phyloP scores from a whole-genome alignment of 2,888 invertebrate species.

The Heliothis peltigera region DNA sequence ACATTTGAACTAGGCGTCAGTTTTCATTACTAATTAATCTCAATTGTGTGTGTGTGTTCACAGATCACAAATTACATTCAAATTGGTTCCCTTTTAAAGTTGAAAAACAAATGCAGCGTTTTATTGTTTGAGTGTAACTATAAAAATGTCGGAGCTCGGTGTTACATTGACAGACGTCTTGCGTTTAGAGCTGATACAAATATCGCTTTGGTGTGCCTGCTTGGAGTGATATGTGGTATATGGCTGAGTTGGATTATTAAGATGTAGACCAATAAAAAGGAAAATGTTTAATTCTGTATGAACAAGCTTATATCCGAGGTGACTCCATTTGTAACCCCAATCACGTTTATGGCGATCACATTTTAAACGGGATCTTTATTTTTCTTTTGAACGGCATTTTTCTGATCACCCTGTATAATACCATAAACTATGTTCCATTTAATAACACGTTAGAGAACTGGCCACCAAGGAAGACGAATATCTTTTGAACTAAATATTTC shows the following conservation, averaged over 20 bases:
- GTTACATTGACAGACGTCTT: conserved; percentile 23
- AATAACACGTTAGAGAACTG: not conserved
- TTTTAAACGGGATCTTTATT: too few relatives aligned
- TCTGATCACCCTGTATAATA: not conserved
- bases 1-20: conserved; percentile 25
- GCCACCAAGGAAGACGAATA: not conserved
- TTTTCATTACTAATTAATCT: conserved; percentile 33
- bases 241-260: conserved; percentile 33
- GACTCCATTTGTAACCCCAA: too few relatives aligned
- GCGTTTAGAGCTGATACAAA: conserved; percentile 35
- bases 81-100: conserved; percentile 6
- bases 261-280: conserved; percentile 14
- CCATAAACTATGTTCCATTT: not conserved
- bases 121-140: conserved; percentile 50
- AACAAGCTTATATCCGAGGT: not conserved
- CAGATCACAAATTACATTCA: conserved; percentile 13
- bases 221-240: conserved; percentile 14
- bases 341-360: too few relatives aligned
- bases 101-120: conserved; percentile 29
- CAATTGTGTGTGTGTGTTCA: conserved; percentile 16
- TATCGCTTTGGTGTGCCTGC: conserved; percentile 34
- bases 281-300: not conserved
- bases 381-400: too few relatives aligned
- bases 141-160: conserved; percentile 55
- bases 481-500: not conserved